These are phyloP conservation scores for Miniopterus natalensis DNA, from an alignment of 2,113 vertebrate genomes.

Conservation along the genomic window DNA sequence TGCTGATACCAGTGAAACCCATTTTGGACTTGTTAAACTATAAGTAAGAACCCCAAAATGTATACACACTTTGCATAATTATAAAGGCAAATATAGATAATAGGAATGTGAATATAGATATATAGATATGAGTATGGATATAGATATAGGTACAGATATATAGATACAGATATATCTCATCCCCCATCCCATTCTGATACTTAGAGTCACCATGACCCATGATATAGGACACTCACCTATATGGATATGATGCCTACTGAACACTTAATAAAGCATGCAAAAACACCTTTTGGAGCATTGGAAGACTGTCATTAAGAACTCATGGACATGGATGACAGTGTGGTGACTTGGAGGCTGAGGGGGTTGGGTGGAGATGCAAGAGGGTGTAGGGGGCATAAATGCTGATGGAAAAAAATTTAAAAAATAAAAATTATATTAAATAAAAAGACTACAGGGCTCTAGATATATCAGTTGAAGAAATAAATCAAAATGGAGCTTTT, in stretches of 20 bases:
- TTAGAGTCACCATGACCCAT: neutral
- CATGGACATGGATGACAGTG: too few species aligned
- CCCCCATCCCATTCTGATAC: neutral
- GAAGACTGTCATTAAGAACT: neutral
- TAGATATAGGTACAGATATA: neutral
- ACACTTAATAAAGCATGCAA: neutral
- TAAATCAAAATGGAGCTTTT: slow-evolving; percentile 12
- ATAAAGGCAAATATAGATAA: too few species aligned
- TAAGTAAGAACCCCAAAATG: too few species aligned
- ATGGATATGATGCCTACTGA: neutral
- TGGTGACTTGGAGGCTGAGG: too few species aligned
- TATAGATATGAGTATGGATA: neutral
- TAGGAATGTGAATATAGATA: neutral
- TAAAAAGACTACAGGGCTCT: neutral
- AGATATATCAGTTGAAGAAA: neutral
- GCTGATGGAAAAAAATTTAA: too few species aligned
- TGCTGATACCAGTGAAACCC: neutral
- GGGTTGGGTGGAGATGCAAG: too few species aligned
- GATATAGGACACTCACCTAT: neutral
- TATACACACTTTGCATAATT: too few species aligned
- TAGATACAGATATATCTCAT: neutral
- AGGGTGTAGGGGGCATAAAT: too few species aligned
- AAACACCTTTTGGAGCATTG: neutral
- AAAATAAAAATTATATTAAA: too few species aligned
- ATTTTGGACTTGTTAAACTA: neutral